A percentile compares a stretch with the other conserved stretches of the same genome.
Evolutionary conservation across 2,113 vertebrate genomes (phyloP).

Genomic region (Salvelinus namaycush): DNA sequence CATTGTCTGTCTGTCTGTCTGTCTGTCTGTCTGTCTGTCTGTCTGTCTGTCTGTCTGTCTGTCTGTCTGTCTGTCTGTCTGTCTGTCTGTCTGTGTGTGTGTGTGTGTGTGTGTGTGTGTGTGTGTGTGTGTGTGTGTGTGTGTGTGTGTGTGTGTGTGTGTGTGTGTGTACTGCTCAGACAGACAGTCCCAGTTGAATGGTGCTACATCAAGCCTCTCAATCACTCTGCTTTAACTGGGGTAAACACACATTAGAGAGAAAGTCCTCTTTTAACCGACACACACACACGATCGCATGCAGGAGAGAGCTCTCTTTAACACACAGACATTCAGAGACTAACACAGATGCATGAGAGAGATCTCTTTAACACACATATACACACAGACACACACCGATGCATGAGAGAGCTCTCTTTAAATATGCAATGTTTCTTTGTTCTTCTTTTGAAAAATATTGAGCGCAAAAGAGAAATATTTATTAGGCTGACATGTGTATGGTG

Average conservation of each 20-base stretch:
- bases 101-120: no score
- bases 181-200: conserved; percentile 67
- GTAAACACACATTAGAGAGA: conserved; percentile 67
- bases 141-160: no score
- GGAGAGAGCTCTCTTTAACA: not conserved
- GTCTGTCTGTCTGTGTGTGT: no score
- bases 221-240: conserved; percentile 68
- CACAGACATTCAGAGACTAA: not conserved
- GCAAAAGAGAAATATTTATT: conserved; percentile 75
- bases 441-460: conserved; percentile 34
- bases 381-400: not conserved
- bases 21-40: no score
- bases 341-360: not conserved
- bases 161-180: not conserved
- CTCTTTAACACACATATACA: no score
- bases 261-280: conserved; percentile 36
- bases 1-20: not conserved
- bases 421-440: conserved; percentile 56
- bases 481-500: conserved; percentile 51
- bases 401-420: conserved; percentile 58
- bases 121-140: no score
- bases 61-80: no score
- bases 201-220: conserved; percentile 68
- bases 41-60: no score
- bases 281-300: conserved; percentile 23